A percentile compares a stretch with the other conserved stretches of the same genome.
phyloP scores from a whole-genome alignment of 2,113 vertebrate genomes.

The Gobio gobio region DNA sequence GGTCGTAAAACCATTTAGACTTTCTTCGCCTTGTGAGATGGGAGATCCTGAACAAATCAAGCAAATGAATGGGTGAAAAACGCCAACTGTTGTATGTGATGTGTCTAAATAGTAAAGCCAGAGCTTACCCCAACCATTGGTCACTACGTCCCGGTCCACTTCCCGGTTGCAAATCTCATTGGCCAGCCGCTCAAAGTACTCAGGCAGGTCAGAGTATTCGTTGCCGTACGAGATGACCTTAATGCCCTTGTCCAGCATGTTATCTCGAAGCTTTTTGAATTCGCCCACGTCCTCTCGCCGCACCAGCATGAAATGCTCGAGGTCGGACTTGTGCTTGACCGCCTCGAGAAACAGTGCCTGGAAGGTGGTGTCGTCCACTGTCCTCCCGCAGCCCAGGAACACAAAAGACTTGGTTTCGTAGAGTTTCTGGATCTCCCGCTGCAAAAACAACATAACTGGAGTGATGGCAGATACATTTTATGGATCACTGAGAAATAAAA shows the following conservation, averaged over 20 bases:
- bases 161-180: constrained; percentile 86
- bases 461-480: neutral
- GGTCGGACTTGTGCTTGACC: constrained; percentile 93
- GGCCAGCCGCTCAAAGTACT: constrained; percentile 89
- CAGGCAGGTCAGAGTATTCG: constrained; percentile 87
- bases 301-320: constrained; percentile 97
- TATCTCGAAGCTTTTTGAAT: constrained; percentile 94
- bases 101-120: neutral
- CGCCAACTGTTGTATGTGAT: neutral
- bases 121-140: constrained; percentile 70
- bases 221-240: constrained; percentile 95
- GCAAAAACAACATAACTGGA: constrained; percentile 10
- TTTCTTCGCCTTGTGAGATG: constrained; percentile 67
- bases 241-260: constrained; percentile 97
- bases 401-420: constrained; percentile 96
- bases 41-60: constrained; percentile 66
- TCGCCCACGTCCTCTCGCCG: constrained; percentile 90
- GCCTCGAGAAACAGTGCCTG: constrained; percentile 96
- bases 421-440: constrained; percentile 96
- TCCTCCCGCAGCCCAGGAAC: constrained; percentile 94
- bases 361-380: constrained; percentile 96
- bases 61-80: neutral
- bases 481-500: neutral
- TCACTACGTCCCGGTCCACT: constrained; percentile 67
- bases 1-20: constrained; percentile 71